Conservation (phyloP, 1,140 invertebrate species). For the Microplitis mediator region DNA sequence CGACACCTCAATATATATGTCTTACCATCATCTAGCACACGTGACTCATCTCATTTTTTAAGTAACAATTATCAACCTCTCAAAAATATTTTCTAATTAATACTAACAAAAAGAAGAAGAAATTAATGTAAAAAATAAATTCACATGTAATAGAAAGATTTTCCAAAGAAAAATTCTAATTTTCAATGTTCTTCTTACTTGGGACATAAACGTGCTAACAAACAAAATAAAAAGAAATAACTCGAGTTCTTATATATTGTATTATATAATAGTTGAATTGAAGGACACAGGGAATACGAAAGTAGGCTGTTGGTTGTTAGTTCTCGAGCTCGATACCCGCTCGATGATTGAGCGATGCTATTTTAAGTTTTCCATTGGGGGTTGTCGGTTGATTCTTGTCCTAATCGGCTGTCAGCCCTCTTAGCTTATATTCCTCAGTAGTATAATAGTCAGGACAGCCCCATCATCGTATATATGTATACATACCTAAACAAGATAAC, state of each 20-base stretch:
- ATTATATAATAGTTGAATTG: no score
- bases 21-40: conserved; percentile 5
- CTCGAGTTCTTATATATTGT: no score
- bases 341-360: conserved; percentile 62
- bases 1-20: conserved; percentile 27
- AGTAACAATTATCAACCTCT: neutral
- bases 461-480: neutral
- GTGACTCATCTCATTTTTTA: neutral
- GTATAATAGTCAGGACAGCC: conserved; percentile 27
- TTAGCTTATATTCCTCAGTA: conserved; percentile 20
- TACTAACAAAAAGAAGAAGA: no score
- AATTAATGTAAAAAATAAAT: no score
- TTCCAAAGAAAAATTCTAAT: no score
- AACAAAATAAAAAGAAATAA: no score
- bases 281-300: conserved; percentile 43
- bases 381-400: conserved; percentile 46
- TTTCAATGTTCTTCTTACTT: no score
- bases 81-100: neutral
- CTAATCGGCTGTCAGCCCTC: conserved; percentile 60
- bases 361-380: conserved; percentile 63
- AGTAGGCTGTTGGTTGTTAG: conserved; percentile 48
- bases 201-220: no score
- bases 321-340: conserved; percentile 51
- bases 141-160: no score
- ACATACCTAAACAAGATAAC: neutral